phyloP scores from a whole-genome alignment of 2,113 vertebrate species.

The Desmodus rotundus region DNA sequence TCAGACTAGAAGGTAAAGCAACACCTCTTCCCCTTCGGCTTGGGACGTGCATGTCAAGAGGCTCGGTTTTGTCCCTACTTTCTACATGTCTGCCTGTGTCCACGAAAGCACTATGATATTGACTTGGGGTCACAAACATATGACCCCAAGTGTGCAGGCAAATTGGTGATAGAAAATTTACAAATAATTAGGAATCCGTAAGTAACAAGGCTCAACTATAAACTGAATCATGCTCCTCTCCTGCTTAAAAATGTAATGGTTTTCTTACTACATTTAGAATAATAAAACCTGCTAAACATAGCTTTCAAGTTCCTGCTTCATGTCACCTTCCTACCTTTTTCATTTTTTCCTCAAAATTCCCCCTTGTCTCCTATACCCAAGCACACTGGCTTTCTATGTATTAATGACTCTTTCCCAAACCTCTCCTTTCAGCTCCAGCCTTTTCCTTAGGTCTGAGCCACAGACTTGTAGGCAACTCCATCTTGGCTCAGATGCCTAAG shows the following conservation, averaged over 20 bases:
- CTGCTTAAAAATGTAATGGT: background rate
- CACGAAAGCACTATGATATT: background rate
- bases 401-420: background rate
- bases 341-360: background rate
- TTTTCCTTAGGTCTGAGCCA: background rate
- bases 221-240: accelerated
- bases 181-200: background rate
- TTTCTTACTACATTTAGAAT: background rate
- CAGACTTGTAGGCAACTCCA: background rate
- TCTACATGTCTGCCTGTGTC: background rate
- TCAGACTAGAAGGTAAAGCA: background rate
- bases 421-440: background rate
- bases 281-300: background rate
- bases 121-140: background rate
- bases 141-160: background rate
- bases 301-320: background rate
- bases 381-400: background rate
- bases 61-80: background rate
- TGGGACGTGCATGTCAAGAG: background rate
- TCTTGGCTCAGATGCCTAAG: background rate
- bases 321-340: background rate
- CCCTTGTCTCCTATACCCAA: background rate
- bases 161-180: background rate
- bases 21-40: background rate
- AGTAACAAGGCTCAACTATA: background rate